Evolutionary conservation across 1,140 invertebrate genomes (phyloP), one percentile per base, ranked within the genome.

Genomic region (Apolygus lucorum): DNA sequence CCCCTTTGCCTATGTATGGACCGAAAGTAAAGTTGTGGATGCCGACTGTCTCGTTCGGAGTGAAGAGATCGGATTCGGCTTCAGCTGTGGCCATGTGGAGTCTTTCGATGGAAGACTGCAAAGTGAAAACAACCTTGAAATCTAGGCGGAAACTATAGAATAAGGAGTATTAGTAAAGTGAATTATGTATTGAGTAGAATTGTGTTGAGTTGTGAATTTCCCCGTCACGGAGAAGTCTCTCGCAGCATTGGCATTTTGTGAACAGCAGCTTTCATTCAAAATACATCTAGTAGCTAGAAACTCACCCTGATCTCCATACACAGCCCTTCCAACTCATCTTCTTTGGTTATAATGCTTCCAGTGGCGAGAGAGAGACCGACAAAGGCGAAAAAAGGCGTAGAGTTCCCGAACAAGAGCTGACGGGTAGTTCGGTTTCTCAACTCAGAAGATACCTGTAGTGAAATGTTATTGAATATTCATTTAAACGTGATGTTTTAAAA

Each of bases 251-350:
- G n/a, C n/a, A n/a, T n/a, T n/a, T n/a, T n/a, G n/a, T n/a, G n/a
- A n/a, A n/a, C n/a, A n/a, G n/a, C n/a, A n/a, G n/a, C n/a, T n/a
- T n/a, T n/a, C n/a, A n/a, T n/a, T n/a, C n/a, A n/a, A n/a, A n/a
- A n/a, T n/a, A n/a, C n/a, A n/a, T n/a, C n/a, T n/a, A n/a, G n/a
- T n/a, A n/a, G n/a, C n/a, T n/a, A 63, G 52, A 29, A 22, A 75
- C 74, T 78, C 78, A 88, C 87, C 72, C 88, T 79, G 67, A 92
- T 91, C 81, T 91, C 88, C 83, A 85, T 87, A 73, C 90, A 91
- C 14, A 91, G 82, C 34, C 85, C 86, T 78, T 92, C 90, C 2
- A 90, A 75, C 79, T 92, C 87, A 76, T 91, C 88, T 71, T 91
- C 87, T 74, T 89, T 88, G 1, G 88, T 90, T n/a, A 92, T 77